These are phyloP conservation scores for Chaetorhynchus papuensis DNA, from an alignment of 2,113 vertebrate genomes.

Conservation along the genomic window DNA sequence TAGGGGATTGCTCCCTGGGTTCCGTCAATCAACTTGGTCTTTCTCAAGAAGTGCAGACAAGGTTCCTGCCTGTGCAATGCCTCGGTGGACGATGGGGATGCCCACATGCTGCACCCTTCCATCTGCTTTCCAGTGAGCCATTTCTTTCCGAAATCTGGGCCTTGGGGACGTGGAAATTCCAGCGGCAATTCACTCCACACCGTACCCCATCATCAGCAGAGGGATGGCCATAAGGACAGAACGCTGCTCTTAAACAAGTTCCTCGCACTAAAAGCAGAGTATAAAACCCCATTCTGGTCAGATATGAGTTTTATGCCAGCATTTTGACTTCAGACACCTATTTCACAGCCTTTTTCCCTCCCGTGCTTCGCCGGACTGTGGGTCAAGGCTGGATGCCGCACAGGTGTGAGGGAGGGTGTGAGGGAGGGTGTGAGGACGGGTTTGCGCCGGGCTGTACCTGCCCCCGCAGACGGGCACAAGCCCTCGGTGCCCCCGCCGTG, in stretches of 20 bases:
- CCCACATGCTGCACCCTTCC: background rate
- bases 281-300: background rate
- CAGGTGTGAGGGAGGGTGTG: rapidly evolving
- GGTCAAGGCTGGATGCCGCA: background rate
- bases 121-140: rapidly evolving
- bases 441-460: too few relatives aligned
- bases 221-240: background rate
- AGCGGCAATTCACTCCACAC: background rate
- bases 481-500: rapidly evolving
- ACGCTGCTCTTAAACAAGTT: background rate
- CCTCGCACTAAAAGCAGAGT: background rate
- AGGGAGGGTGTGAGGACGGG: rapidly evolving
- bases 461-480: rapidly evolving
- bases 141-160: rapidly evolving
- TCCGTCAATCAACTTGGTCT: background rate
- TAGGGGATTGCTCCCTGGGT: background rate
- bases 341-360: background rate
- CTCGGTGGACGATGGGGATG: rapidly evolving
- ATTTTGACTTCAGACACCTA: background rate
- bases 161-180: rapidly evolving
- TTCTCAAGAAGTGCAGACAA: background rate
- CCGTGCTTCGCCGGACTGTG: rapidly evolving
- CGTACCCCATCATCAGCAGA: rapidly evolving
- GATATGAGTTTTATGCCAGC: background rate
- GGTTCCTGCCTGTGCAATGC: background rate